Conservation (phyloP, 2,113 vertebrate species). For the Rhinichthys klamathensis region DNA sequence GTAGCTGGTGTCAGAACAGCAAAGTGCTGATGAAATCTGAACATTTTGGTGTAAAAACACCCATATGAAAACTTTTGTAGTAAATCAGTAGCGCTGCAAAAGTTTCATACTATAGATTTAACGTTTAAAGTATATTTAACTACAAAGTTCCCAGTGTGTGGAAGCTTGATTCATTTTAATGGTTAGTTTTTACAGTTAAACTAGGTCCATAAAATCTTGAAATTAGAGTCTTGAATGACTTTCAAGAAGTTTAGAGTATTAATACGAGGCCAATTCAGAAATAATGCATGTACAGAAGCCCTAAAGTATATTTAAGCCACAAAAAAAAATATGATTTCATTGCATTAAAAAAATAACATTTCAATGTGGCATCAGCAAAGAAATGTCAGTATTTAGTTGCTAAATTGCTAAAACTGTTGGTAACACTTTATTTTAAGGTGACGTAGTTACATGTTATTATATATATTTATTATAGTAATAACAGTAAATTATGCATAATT, state of each 20-base stretch:
- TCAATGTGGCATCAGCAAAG: no score
- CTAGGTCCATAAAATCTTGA: background rate
- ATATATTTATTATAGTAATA: no score
- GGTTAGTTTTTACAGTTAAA: background rate
- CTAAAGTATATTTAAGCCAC: background rate
- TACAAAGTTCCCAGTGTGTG: background rate
- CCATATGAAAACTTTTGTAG: background rate
- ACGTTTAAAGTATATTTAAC: background rate
- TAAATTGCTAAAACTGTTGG: no score
- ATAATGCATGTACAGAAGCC: background rate
- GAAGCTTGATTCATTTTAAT: background rate
- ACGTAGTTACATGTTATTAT: no score
- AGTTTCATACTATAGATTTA: background rate
- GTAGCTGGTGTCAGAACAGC: slow-evolving; percentile 16
- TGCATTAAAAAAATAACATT: no score
- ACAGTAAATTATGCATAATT: no score
- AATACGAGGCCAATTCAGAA: background rate
- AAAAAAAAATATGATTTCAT: no score
- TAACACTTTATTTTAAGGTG: no score
- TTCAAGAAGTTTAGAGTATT: background rate
- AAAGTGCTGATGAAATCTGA: background rate
- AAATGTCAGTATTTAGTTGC: no score
- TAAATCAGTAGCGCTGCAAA: background rate
- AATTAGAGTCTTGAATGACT: background rate
- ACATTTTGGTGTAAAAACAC: background rate